phyloP scores from a whole-genome alignment of 2,888 invertebrate genomes.

The Idaea dimidiata region DNA sequence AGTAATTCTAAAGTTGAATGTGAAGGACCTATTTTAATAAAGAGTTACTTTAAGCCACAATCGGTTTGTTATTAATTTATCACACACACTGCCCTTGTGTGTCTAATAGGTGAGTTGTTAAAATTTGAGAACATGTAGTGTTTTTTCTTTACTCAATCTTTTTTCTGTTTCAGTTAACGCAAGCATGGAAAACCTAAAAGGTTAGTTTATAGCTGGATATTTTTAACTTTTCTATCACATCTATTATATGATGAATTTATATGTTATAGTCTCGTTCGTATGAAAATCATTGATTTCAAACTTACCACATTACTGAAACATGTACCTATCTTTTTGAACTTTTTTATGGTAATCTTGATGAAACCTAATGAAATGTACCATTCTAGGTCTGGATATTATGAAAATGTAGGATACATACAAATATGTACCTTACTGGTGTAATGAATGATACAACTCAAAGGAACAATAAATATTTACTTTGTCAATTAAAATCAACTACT shows the following conservation, averaged over 20 bases:
- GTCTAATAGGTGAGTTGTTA: conserved; percentile 61
- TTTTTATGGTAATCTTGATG: background rate
- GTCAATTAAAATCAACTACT: background rate
- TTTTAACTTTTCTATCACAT: background rate
- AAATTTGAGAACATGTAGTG: conserved; percentile 49
- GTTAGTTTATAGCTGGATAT: background rate
- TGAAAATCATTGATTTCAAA: conserved; percentile 20
- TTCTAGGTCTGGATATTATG: background rate
- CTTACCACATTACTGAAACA: conserved; percentile 17
- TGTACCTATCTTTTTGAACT: background rate
- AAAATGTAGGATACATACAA: background rate
- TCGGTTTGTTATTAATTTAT: conserved; percentile 53
- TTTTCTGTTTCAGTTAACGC: conserved; percentile 61
- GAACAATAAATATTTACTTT: background rate
- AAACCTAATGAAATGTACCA: background rate
- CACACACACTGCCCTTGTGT: conserved; percentile 40
- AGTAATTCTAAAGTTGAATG: conserved; percentile 77
- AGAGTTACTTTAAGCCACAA: conserved; percentile 71
- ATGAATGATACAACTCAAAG: background rate
- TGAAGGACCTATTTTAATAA: conserved; percentile 67
- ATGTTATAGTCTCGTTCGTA: conserved; percentile 18
- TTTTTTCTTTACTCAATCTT: conserved; percentile 69
- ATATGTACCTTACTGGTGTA: background rate
- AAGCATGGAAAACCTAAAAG: background rate
- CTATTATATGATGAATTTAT: conserved; percentile 26